Base-by-base conservation (phyloP, 2,888 invertebrate genomes). In the Keiferia lycopersicella region DNA sequence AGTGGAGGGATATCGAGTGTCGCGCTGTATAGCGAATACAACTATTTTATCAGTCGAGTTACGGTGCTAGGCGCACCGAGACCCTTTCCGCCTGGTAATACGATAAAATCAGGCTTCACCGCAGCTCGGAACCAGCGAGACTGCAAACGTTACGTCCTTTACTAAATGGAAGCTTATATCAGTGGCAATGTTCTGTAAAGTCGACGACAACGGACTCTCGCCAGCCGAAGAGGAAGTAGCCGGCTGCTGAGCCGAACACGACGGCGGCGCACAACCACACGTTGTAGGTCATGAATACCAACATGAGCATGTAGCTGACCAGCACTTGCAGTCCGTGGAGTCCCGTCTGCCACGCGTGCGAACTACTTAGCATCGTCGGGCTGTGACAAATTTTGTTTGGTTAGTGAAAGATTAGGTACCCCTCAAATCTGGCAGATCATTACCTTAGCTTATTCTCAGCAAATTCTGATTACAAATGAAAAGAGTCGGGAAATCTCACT, bases 251-350 rank as follows among this genome's bases (percentile, higher is more conserved):
- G 51, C 98, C 98, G 11, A 96, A 80, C 0, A 98, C 96, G 0
- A 98, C 96, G 0, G 98, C 97, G 59, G 97, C 83, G 83, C 98
- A 98, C 66, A 99, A 93, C 97, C 98, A 98, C 18, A 96, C 95
- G 82, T 98, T 98, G 93, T 97, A 98, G 0, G 98, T 98, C 98
- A 98, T 98, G 84, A 98, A 98, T 73, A 98, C 96, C 83, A 98
- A 91, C 98, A 98, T 98, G 61, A 98, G 93, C 87, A 98, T 95
- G 88, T 98, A 98, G 72, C 98, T 97, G 68, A 98, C 92, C 65
- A 97, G 93, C 78, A 98, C 96, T 90, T 98, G 98, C 20, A 98
- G 78, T 68, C 98, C 95, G 82, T 98, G 98, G 18, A 98, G 93
- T 60, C 95, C 86, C 16, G 98, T 98, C 88, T 98, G 98, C 86